phyloP scores from a whole-genome alignment of 2,888 invertebrate genomes.

The Lapara coniferarum region DNA sequence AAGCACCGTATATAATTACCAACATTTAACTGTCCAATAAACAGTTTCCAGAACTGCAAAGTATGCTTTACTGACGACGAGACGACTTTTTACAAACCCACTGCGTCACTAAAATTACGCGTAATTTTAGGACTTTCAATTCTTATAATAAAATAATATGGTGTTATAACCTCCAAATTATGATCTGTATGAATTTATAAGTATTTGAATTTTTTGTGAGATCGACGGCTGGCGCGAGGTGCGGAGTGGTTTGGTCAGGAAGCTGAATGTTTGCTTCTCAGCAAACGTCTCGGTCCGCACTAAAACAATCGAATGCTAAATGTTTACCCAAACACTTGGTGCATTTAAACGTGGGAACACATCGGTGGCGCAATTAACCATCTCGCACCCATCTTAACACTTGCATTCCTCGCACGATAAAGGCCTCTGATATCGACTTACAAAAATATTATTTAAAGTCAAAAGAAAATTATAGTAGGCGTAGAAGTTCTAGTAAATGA shows the following conservation, averaged over 20 bases:
- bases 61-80: neutral
- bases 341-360: slow-evolving; percentile 81
- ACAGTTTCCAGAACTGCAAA: slow-evolving; percentile 67
- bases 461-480: too few relatives aligned
- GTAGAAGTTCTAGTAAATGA: too few relatives aligned
- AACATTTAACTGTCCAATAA: slow-evolving; percentile 71
- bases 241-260: slow-evolving; percentile 53
- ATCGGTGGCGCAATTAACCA: slow-evolving; percentile 76
- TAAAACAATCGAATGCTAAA: slow-evolving; percentile 84
- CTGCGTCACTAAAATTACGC: neutral
- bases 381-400: slow-evolving; percentile 59
- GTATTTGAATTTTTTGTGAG: slow-evolving; percentile 31
- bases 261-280: slow-evolving; percentile 73
- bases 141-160: slow-evolving; percentile 7
- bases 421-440: slow-evolving; percentile 24
- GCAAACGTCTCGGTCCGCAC: slow-evolving; percentile 77
- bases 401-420: slow-evolving; percentile 45
- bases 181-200: slow-evolving; percentile 26
- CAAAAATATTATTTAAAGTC: neutral
- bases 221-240: slow-evolving; percentile 31
- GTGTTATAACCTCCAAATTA: slow-evolving; percentile 6
- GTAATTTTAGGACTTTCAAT: neutral
- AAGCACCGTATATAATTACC: slow-evolving; percentile 80
- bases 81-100: slow-evolving; percentile 10
- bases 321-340: slow-evolving; percentile 77